Base-by-base conservation (phyloP, 2,888 invertebrate genomes). In the Lumbricus terrestris region DNA sequence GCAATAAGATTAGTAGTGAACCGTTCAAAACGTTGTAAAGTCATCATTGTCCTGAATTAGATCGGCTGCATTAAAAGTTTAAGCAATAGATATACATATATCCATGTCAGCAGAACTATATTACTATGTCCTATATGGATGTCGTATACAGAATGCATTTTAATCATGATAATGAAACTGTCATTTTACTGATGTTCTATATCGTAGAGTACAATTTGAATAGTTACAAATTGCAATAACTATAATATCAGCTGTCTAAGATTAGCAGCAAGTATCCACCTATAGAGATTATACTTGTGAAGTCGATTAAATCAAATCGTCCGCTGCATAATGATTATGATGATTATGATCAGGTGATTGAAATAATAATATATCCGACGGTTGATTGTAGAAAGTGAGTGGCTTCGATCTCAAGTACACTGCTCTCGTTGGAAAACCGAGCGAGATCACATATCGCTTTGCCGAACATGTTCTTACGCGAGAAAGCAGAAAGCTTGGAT, bases 361-460 rank as follows among this genome's bases (percentile, higher is more conserved):
- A 37, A 18, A 85, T 40, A 33, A 42, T 33, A n/a, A n/a, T 33
- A 89, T 89, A 33, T 89, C 20, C 5, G 23, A 82, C 82, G 35
- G 23, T 37, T 11, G 29, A 29, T 33, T 85, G 33, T 85, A 95
- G 94, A 95, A 95, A 94, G 93, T 95, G 40, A 95, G 94, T 23
- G 95, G 95, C 18, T 92, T 92, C 35, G 94, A 94, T 35, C 91
- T 95, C 88, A 92, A 93, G 88, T 95, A 95, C 93, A 93, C 93
- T 34, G 93, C 94, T 6, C 92, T 95, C 90, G 93, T 95, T 38
- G 95, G 95, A 29, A 95, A 95, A 90, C 95, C 95, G 16, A 94
- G 94, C 92, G 94, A 95, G 92, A 94, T 95, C 33, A 95, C 94
- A 0, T 94, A 93, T 92, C 92, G 95, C 90, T 95, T 94, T 92